Percentiles rank a stretch among this genome's conserved stretches.
These are phyloP conservation scores for Paramormyrops kingsleyae DNA, from an alignment of 2,113 vertebrate species.

Conservation along the genomic window DNA sequence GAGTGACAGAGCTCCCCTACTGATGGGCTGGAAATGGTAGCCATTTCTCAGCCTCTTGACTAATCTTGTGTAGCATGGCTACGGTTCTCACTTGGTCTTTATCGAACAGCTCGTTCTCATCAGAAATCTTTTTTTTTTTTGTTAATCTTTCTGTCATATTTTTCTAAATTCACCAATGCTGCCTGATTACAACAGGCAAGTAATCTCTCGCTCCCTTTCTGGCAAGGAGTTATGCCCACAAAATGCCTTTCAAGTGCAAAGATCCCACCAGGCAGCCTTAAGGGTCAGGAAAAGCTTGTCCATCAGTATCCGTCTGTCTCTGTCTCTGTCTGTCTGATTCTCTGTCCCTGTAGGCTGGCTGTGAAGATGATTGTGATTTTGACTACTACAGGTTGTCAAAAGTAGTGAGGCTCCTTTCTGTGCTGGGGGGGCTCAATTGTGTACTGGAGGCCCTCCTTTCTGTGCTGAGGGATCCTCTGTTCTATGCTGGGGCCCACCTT, in stretches of 20 bases:
- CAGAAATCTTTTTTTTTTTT: background rate
- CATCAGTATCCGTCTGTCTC: background rate
- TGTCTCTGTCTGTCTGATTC: too few species aligned
- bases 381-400: background rate
- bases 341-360: too few species aligned
- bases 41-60: background rate
- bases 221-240: background rate
- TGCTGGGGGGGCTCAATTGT: background rate
- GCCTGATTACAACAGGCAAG: background rate
- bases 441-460: too few species aligned
- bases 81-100: background rate
- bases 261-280: background rate
- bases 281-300: background rate
- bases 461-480: background rate
- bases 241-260: background rate
- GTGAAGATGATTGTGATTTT: background rate
- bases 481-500: background rate
- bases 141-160: background rate
- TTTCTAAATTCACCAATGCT: background rate
- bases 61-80: background rate
- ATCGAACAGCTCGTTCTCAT: background rate
- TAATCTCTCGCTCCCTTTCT: background rate
- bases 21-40: background rate
- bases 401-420: background rate
- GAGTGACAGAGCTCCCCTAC: background rate